Evolutionary conservation across 2,888 invertebrate genomes (phyloP).

Genomic region (Oscheius sp.): DNA sequence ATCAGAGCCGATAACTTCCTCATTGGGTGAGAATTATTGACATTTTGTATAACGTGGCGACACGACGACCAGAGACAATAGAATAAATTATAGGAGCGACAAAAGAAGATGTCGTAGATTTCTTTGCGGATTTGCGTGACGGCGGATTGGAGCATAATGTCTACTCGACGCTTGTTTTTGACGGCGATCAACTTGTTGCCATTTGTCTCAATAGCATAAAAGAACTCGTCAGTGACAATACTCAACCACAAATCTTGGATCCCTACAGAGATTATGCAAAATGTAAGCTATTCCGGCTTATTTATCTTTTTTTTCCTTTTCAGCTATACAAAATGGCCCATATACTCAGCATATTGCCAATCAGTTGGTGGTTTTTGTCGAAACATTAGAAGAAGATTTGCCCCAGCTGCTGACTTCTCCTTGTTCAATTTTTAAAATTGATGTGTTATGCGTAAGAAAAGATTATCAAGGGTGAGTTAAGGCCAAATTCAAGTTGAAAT

Average conservation of each 20-base stretch:
- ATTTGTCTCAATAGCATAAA: conserved; percentile 48
- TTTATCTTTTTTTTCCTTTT: neutral
- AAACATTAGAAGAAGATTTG: conserved; percentile 48
- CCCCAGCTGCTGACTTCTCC: conserved; percentile 26
- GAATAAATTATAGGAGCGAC: conserved; percentile 36
- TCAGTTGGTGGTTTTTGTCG: conserved; percentile 45
- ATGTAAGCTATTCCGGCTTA: conserved; percentile 15
- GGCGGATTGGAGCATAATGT: conserved; percentile 45
- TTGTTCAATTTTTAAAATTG: conserved; percentile 51
- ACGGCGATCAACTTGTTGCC: conserved; percentile 41
- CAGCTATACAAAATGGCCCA: conserved; percentile 46
- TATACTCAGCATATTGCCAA: conserved; percentile 48
- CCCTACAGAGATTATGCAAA: conserved; percentile 49
- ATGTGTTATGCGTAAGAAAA: conserved; percentile 52
- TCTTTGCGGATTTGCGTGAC: conserved; percentile 55
- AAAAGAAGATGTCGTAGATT: conserved; percentile 49
- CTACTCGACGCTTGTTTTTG: conserved; percentile 47
- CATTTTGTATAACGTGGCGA: too few species aligned
- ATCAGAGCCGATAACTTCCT: conserved; percentile 56
- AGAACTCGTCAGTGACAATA: neutral
- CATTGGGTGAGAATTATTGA: conserved; percentile 31
- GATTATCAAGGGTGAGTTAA: conserved; percentile 46
- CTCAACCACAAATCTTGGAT: conserved; percentile 37
- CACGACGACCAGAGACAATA: too few species aligned
- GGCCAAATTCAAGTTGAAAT: neutral